Conservation (phyloP, 2,113 vertebrate species). For the Tonatia bakeri region DNA sequence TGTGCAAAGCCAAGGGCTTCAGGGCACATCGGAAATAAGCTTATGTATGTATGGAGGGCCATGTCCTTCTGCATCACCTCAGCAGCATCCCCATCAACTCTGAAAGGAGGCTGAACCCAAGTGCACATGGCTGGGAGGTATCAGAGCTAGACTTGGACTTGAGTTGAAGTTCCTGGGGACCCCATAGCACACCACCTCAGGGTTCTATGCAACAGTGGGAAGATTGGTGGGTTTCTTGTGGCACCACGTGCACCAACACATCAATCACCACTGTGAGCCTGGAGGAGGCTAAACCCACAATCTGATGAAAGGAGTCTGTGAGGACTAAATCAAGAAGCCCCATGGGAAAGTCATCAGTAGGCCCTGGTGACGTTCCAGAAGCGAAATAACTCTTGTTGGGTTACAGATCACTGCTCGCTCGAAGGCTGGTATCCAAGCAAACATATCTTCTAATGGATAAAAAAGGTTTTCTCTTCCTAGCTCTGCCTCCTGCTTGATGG, state of each 20-base stretch:
- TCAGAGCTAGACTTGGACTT: not conserved
- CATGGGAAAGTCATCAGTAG: not conserved
- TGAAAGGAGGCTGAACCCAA: not conserved
- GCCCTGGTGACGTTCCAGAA: not conserved
- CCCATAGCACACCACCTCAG: not conserved
- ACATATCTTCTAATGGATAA: not conserved
- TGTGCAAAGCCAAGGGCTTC: not conserved
- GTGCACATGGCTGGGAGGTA: not conserved
- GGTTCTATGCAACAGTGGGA: not conserved
- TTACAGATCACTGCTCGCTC: not conserved
- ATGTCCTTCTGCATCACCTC: not conserved
- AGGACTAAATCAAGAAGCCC: not conserved
- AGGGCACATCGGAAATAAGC: not conserved
- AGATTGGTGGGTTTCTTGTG: not conserved
- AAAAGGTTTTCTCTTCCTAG: not conserved
- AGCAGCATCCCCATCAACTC: not conserved
- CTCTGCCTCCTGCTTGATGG: not conserved
- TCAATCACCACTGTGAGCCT: not conserved
- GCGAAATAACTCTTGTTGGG: not conserved
- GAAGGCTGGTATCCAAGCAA: not conserved
- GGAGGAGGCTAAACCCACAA: not conserved
- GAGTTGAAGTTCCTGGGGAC: not conserved
- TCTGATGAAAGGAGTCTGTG: not conserved
- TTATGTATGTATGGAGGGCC: accelerated
- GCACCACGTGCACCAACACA: not conserved